Base-by-base conservation (phyloP, 2,113 vertebrate species). In the Channa maculata region DNA sequence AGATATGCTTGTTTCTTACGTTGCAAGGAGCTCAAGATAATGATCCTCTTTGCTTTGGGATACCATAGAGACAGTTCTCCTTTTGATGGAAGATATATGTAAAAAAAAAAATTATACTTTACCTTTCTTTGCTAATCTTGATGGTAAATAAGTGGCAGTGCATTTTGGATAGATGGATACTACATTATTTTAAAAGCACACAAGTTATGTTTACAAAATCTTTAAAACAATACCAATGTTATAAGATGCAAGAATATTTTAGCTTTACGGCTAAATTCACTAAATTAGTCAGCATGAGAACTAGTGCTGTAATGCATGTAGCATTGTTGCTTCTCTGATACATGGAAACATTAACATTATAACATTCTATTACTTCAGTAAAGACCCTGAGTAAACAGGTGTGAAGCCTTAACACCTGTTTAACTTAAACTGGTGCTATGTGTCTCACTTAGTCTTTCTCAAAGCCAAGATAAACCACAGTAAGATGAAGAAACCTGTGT, bases 1-100 rank as follows among this genome's bases (percentile, higher is more conserved):
- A 24, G 24, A 24, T 24, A 24, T 24, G 24, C 24, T 24, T 24
- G 24, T 24, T 24, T 24, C 24, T 24, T 24, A 24, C 24, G 96
- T 63, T 96, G 96, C 65, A 96, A 96, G 84, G 96, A 96, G 66
- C 96, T 97, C 0, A 97, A 99, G 93, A 97, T 99, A 91, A 95
- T 99, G 95, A 96, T 99, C 84, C 97, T 99, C 87, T 99, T 99
- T 2, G 97, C 98, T 45, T 98, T 97, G 0, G 96, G 97, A 44
- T 99, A 97, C 90, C 98, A 99, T 0, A 96, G 97, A 0, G 98
- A 99, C 95, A 99, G 98, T 88, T 99, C 97, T 5, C 98, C 98
- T 0, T 99, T 99, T 9, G 98, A 99, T 0, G 98, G 98, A 24
- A 24, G 24, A 24, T 24, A 24, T 24, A 24, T 24, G 24, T 24